Evolutionary conservation across 2,888 invertebrate genomes (phyloP).

Genomic region (Phorcus lineatus): DNA sequence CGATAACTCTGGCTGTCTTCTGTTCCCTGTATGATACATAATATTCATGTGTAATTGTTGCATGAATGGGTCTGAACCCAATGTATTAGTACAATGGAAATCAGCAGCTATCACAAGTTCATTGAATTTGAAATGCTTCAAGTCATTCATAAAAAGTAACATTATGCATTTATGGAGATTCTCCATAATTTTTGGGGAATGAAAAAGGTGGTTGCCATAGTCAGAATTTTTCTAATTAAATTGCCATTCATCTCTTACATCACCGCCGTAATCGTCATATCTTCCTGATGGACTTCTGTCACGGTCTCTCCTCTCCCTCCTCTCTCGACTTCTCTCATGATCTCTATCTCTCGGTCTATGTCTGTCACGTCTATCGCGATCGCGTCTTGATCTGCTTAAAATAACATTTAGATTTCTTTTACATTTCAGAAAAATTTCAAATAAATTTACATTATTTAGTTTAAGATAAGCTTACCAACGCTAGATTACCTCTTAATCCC

Average conservation of each 20-base stretch:
- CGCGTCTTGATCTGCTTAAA: background rate
- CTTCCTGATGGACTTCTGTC: conserved; percentile 32
- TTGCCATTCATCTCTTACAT: background rate
- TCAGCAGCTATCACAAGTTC: background rate
- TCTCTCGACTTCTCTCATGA: conserved; percentile 39
- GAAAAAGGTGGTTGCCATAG: too few relatives aligned
- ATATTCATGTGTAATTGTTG: background rate
- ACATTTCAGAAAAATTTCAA: too few relatives aligned
- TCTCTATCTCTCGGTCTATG: conserved; percentile 35
- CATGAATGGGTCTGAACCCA: background rate
- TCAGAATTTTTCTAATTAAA: too few relatives aligned
- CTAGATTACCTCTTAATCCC: too few relatives aligned
- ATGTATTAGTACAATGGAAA: background rate
- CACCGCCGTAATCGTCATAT: background rate
- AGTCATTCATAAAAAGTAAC: too few relatives aligned
- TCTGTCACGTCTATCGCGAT: conserved; percentile 28
- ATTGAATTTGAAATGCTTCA: background rate
- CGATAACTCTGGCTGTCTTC: conserved; percentile 33
- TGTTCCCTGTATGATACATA: background rate
- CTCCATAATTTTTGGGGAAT: too few relatives aligned
- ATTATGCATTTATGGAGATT: too few relatives aligned
- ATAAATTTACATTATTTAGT: too few relatives aligned
- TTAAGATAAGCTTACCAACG: too few relatives aligned
- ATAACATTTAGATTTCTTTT: too few relatives aligned
- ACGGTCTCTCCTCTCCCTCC: conserved; percentile 25